Evolutionary conservation across 1,140 invertebrate species (phyloP).

Genomic region (Eriocheir sinensis): DNA sequence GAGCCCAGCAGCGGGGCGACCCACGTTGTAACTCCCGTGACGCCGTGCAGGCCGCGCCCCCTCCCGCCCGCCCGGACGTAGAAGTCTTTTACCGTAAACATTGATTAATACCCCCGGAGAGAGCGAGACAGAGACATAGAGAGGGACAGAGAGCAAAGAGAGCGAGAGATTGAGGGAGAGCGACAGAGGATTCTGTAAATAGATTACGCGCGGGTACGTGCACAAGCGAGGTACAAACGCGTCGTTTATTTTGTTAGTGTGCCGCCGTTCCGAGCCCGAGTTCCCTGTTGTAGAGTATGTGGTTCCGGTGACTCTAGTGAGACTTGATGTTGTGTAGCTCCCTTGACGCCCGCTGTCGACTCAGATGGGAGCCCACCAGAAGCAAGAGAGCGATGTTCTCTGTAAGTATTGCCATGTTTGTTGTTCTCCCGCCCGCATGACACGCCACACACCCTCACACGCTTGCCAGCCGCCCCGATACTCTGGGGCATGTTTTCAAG

Average conservation of each 20-base stretch:
- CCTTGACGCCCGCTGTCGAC: slow-evolving; percentile 56
- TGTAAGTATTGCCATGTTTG: slow-evolving; percentile 54
- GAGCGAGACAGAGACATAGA: slow-evolving; percentile 18
- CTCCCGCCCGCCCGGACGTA: not conserved
- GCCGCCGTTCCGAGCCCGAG: slow-evolving; percentile 49
- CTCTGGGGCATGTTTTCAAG: not conserved
- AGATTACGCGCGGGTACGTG: not conserved
- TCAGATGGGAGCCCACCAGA: slow-evolving; percentile 70
- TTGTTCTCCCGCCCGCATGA: not conserved
- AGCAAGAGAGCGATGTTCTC: slow-evolving; percentile 72
- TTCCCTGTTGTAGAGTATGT: slow-evolving; percentile 64
- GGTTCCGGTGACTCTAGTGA: slow-evolving; percentile 57
- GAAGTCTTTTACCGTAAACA: slow-evolving; percentile 49
- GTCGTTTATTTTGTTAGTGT: slow-evolving; percentile 49
- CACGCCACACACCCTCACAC: not conserved
- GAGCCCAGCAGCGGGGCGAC: not conserved
- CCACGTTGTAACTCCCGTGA: slow-evolving; percentile 1
- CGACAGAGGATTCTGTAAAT: slow-evolving; percentile 19
- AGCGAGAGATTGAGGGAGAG: not conserved
- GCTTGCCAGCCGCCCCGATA: not conserved
- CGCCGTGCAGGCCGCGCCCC: slow-evolving; percentile 31
- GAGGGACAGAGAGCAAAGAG: not conserved
- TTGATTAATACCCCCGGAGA: slow-evolving; percentile 41
- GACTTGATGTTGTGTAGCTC: slow-evolving; percentile 54
- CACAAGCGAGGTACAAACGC: not conserved